Percentiles rank a stretch among this genome's conserved stretches.
Evolutionary conservation across 92 coral and sea anemone species (phyloP).

Genomic region (Metridium senile): DNA sequence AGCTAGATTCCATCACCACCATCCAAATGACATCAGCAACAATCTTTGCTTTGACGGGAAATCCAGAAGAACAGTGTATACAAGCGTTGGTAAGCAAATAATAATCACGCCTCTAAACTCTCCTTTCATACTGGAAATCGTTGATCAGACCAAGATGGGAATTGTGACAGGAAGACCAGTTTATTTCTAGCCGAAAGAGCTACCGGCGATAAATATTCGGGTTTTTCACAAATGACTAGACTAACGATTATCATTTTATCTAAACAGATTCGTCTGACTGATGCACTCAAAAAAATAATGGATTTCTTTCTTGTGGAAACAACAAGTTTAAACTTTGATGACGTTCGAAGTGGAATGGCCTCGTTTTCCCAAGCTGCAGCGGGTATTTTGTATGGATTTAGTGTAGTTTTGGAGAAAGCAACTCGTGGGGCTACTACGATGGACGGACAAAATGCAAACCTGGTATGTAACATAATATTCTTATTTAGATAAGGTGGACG

Average conservation of each 20-base stretch:
- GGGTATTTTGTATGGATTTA: slow-evolving; percentile 9
- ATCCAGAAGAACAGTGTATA: slow-evolving; percentile 36
- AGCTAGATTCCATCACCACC: slow-evolving; percentile 46
- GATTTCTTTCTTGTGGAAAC: slow-evolving; percentile 20
- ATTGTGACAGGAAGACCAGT: too few species aligned
- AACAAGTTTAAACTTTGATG: neutral
- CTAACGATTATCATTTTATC: neutral
- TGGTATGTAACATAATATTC: neutral
- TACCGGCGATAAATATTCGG: too few species aligned
- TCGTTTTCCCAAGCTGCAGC: slow-evolving; percentile 23
- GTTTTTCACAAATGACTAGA: too few species aligned
- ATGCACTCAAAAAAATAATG: slow-evolving; percentile 27
- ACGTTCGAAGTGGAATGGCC: slow-evolving; percentile 15
- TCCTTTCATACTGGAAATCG: too few species aligned
- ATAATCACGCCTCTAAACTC: too few species aligned
- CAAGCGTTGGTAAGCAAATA: slow-evolving; percentile 28
- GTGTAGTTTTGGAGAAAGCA: neutral
- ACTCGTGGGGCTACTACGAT: neutral
- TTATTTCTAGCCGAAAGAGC: too few species aligned
- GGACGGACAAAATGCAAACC: neutral
- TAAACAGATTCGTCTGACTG: slow-evolving; percentile 30
- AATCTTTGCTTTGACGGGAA: slow-evolving; percentile 39
- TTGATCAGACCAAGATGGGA: too few species aligned
- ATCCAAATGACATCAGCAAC: slow-evolving; percentile 46
- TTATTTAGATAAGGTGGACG: too few species aligned